phyloP scores from a whole-genome alignment of 2,797 vertebrate species.

The Chromis chromis region DNA sequence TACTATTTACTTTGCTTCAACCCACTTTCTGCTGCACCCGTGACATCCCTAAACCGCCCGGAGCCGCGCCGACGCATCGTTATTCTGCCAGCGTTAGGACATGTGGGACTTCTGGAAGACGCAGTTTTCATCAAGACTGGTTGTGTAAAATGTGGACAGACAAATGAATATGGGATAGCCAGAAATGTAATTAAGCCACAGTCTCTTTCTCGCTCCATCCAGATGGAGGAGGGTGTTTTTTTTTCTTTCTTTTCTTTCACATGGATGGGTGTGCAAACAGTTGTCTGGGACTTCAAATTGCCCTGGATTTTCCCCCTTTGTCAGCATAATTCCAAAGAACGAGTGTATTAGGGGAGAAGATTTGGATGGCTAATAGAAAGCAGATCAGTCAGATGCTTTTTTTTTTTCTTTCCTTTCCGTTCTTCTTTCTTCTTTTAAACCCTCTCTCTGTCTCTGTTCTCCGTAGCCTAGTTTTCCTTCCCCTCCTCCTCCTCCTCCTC shows the following conservation, averaged over 20 bases:
- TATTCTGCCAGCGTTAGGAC: neutral
- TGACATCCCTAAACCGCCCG: neutral
- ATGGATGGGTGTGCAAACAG: slow-evolving; percentile 68
- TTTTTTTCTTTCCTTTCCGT: slow-evolving; percentile 31
- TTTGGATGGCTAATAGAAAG: slow-evolving; percentile 85
- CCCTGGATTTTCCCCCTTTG: slow-evolving; percentile 81
- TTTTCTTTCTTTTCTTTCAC: slow-evolving; percentile 37
- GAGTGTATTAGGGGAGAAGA: slow-evolving; percentile 81
- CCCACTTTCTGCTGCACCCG: neutral
- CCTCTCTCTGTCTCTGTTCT: slow-evolving; percentile 38
- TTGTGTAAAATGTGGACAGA: slow-evolving; percentile 42
- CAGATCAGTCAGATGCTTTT: slow-evolving; percentile 78
- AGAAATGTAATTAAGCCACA: slow-evolving; percentile 51
- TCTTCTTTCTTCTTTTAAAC: slow-evolving; percentile 12
- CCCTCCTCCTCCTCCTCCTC: slow-evolving; percentile 36
- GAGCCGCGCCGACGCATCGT: neutral
- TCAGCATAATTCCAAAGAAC: slow-evolving; percentile 85
- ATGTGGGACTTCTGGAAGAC: slow-evolving; percentile 18
- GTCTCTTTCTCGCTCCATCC: slow-evolving; percentile 30
- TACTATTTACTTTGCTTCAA: neutral
- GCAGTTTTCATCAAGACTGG: slow-evolving; percentile 13
- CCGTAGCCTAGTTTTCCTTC: slow-evolving; percentile 42
- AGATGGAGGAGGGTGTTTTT: slow-evolving; percentile 50
- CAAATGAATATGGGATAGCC: slow-evolving; percentile 42
- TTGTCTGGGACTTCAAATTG: slow-evolving; percentile 80